Base-by-base conservation (phyloP, 1,140 invertebrate genomes). In the Limonius californicus region DNA sequence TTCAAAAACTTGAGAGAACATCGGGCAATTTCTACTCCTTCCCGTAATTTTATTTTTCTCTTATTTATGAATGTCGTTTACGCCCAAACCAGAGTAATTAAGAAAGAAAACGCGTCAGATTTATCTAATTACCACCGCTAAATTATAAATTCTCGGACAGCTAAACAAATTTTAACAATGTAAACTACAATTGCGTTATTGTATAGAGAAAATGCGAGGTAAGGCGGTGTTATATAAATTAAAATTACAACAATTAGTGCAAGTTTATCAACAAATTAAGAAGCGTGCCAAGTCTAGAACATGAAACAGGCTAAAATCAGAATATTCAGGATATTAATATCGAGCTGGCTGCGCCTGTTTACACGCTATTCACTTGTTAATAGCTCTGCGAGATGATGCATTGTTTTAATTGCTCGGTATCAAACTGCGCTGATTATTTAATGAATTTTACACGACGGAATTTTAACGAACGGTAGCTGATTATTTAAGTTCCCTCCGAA, bases 211-310 rank as follows among this genome's bases (percentile, higher is more conserved):
- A 6, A 6, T 39, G 8, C 2, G 11, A 2, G 55, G 27, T 39
- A 57, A 57, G n/a, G 4, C 20, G 55, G 53, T 27, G 47, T 42
- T 27, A 18, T 35, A 42, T 62, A 62, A 62, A 62, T 62, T 62
- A 62, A 57, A 64, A 59, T 59, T 59, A 59, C 32, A 64, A 64
- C 62, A 64, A 64, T 64, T 64, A 64, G 56, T 59, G 50, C 43
- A 55, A 50, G 55, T 63, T 58, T 57, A 57, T 50, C 12, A 57
- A 62, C 23, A 58, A 63, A 63, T 63, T 63, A 63, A 63, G 61
- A 58, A 63, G 19, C 9, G 8, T 14, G 21, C 27, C 55, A 50
- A 35, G 35, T 39, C n/a, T 39, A 12, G 45, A 11, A 30, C 23
- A 21, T 14, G 55, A 39, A 57, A 57, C 55, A 35, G 9, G 30